A percentile compares a stretch with the other conserved stretches of the same genome.
These are phyloP conservation scores for Potamarius usumacintae DNA, from an alignment of 2,113 vertebrate genomes.

Conservation along the genomic window DNA sequence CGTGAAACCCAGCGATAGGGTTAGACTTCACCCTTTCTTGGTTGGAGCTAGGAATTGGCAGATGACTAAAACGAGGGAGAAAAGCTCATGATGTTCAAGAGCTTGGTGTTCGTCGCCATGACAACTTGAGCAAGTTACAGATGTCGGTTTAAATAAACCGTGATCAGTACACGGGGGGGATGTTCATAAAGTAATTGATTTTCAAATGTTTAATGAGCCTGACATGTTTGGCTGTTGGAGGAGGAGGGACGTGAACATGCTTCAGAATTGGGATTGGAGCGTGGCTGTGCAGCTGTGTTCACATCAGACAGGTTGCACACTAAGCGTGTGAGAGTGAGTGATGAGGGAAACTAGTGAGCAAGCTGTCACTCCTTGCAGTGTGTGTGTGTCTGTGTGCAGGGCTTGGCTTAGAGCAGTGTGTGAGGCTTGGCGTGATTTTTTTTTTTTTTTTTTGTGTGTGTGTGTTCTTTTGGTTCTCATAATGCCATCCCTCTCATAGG, in stretches of 20 bases:
- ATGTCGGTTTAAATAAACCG: background rate
- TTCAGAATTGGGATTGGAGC: constrained; percentile 8
- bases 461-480: constrained; percentile 60
- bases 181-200: background rate
- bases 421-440: background rate
- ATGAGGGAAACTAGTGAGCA: no score
- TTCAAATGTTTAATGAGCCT: background rate
- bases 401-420: background rate
- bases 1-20: no score
- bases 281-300: background rate
- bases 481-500: constrained; percentile 73
- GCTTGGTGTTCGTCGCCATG: background rate
- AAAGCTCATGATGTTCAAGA: no score
- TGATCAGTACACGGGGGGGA: background rate
- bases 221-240: background rate
- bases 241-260: constrained; percentile 11
- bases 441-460: background rate
- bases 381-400: background rate
- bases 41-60: no score
- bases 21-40: no score
- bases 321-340: background rate
- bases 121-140: background rate
- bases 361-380: no score
- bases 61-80: no score
- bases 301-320: background rate